Evolutionary conservation across 2,888 invertebrate species (phyloP).

Genomic region (Cosmorhoe ocellata): DNA sequence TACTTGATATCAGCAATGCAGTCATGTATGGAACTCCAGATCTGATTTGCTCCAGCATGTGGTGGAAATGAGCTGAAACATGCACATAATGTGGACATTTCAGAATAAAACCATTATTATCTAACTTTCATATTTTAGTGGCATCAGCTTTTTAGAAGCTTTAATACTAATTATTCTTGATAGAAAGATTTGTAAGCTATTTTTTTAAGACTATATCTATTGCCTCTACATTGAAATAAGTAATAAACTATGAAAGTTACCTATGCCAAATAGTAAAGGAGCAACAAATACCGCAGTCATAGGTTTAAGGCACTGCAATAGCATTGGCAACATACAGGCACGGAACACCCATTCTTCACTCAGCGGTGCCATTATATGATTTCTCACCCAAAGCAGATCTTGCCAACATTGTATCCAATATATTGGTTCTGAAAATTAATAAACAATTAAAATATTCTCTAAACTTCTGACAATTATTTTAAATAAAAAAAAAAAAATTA

Average conservation of each 20-base stretch:
- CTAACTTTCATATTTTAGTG: too few relatives aligned
- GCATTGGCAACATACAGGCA: constrained; percentile 96
- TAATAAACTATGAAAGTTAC: constrained; percentile 64
- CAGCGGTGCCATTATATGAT: constrained; percentile 94
- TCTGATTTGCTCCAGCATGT: constrained; percentile 90
- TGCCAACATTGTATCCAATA: constrained; percentile 88
- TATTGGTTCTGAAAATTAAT: constrained; percentile 81
- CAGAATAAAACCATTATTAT: too few relatives aligned
- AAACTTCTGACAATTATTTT: too few relatives aligned
- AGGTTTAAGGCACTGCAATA: constrained; percentile 91
- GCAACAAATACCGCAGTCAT: constrained; percentile 90
- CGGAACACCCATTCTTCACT: constrained; percentile 98
- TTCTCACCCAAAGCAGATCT: constrained; percentile 93
- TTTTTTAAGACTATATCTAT: too few relatives aligned
- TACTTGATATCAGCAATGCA: constrained; percentile 88
- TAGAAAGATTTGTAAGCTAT: too few relatives aligned
- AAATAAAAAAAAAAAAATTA: too few relatives aligned
- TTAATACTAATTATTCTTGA: too few relatives aligned
- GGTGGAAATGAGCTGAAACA: constrained; percentile 93
- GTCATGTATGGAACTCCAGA: constrained; percentile 86
- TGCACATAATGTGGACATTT: not conserved
- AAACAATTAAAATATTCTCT: not conserved
- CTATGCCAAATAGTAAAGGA: constrained; percentile 95
- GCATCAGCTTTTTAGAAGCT: too few relatives aligned
- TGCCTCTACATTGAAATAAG: too few relatives aligned